Percentiles rank a stretch among this genome's conserved stretches.
Conservation (phyloP, 2,888 invertebrate species). For the Chrysodeixis includens region DNA sequence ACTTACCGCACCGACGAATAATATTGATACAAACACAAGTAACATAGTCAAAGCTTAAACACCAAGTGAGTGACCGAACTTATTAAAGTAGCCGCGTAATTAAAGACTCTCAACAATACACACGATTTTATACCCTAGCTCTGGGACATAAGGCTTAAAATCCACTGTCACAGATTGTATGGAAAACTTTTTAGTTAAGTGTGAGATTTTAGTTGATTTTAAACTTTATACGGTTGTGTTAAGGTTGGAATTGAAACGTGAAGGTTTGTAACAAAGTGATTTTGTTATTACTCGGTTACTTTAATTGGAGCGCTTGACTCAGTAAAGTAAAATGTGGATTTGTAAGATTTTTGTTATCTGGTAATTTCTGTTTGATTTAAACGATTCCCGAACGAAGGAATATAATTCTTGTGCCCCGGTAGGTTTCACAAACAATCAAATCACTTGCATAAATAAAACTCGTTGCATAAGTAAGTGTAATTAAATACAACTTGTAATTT, state of each 20-base stretch:
- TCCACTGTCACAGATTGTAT: not conserved
- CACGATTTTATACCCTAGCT: not conserved
- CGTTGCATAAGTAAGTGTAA: no score
- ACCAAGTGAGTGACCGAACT: not conserved
- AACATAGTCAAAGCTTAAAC: not conserved
- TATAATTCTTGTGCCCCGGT: no score
- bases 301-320: conserved; percentile 6
- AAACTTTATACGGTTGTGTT: accelerated
- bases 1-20: conserved; percentile 9
- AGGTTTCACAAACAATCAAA: no score
- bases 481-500: no score
- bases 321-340: no score
- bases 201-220: not conserved
- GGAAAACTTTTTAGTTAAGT: conserved; percentile 19
- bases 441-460: no score
- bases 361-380: no score
- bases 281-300: conserved; percentile 14
- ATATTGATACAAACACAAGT: not conserved
- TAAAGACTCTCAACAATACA: not conserved
- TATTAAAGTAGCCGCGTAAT: no score
- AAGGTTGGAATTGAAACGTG: not conserved
- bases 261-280: conserved; percentile 9
- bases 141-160: accelerated
- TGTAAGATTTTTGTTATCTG: no score
- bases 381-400: no score